Evolutionary conservation across 2,113 vertebrate genomes (phyloP), one percentile per base, ranked within the genome.

Genomic region (Nicator chloris): DNA sequence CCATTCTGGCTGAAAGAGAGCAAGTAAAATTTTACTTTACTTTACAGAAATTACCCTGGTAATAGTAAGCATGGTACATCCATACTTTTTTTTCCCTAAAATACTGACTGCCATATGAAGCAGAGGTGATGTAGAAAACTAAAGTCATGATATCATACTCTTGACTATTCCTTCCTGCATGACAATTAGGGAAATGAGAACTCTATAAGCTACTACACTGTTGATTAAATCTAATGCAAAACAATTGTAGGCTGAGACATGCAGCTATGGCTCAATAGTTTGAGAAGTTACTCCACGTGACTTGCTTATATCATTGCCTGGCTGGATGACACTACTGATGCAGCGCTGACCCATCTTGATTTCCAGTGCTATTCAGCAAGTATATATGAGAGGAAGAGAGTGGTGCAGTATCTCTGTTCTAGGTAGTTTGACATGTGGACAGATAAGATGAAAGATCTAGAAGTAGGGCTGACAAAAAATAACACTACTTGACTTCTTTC

Each of bases 391-490:
- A 82, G 51, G 31, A 37, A 21, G 53, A 60, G 12, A 72, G 28
- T 2, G 0, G 13, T 63, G 24, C 30, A 22, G 0, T 45, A 13
- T 2, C 31, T 84, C n/a, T 79, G 2, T 76, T 20, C 23, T n/a
- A 1, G 18, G 6, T 69, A 45, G 54, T n/a, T 53, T 72, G 39
- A 65, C 7, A 4, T 53, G n/a, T 7, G 33, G 33, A 37, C 33
- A 31, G 42, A 7, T 69, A 50, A 53, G 19, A 51, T 24, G 40
- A 8, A 59, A 70, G 14, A 61, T 37, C 11, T 40, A 37, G 53
- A 76, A 92, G 44, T 21, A 33, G 8, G 39, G 22, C 4, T 42
- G 44, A 45, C 37, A 70, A 53, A 84, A 68, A 84, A 45, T 78
- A 69, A 39, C 12, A 4, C 14, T 82, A 7, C 17, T 72, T 45